Conservation (phyloP, 2,888 invertebrate species). For the Halictus quadricinctus region DNA sequence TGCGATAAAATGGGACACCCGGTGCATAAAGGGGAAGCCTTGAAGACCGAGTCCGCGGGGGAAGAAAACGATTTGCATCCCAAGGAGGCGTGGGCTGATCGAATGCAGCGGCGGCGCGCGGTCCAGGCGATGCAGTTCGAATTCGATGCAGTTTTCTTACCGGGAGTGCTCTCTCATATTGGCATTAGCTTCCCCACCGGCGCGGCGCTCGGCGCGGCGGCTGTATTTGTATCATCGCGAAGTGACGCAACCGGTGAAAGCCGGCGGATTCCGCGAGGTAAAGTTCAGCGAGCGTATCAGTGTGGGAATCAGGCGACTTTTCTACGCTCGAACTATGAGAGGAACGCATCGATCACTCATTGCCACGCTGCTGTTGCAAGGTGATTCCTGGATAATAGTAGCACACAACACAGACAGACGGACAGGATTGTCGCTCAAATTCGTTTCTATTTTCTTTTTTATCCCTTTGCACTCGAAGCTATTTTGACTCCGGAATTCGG, state of each 20-base stretch:
- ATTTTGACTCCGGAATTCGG: background rate
- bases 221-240: constrained; percentile 65
- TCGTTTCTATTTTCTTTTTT: background rate
- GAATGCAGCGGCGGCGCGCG: background rate
- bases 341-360: constrained; percentile 59
- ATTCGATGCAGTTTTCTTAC: constrained; percentile 37
- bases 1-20: background rate
- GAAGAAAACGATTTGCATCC: constrained; percentile 32
- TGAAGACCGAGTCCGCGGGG: constrained; percentile 8
- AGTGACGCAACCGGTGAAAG: constrained; percentile 70
- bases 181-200: constrained; percentile 34
- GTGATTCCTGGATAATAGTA: constrained; percentile 9
- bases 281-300: constrained; percentile 69
- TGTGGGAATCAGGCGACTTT: constrained; percentile 71
- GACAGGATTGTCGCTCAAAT: background rate
- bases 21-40: constrained; percentile 30
- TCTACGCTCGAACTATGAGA: constrained; percentile 57
- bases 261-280: constrained; percentile 67
- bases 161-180: constrained; percentile 8
- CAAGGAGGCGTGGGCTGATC: constrained; percentile 41
- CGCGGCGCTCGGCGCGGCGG: constrained; percentile 5
- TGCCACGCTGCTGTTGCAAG: constrained; percentile 31
- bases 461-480: background rate
- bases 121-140: constrained; percentile 11
- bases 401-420: background rate